Evolutionary conservation across 1,140 invertebrate species (phyloP).

Genomic region (Aphaenogaster ashmeadi): DNA sequence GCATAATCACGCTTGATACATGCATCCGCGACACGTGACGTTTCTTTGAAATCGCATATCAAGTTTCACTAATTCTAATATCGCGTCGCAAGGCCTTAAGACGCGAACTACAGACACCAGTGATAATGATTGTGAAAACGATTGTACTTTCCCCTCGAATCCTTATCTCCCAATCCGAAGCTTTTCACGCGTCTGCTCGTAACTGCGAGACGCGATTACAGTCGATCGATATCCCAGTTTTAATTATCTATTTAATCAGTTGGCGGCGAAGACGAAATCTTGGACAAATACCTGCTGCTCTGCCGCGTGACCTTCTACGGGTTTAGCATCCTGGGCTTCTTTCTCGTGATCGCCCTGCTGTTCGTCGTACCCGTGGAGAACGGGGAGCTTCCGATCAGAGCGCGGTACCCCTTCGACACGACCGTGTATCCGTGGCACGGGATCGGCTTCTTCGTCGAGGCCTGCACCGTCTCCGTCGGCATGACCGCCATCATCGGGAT

Average conservation of each 20-base stretch:
- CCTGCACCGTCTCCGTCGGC: slow-evolving; percentile 54
- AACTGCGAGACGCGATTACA: not conserved
- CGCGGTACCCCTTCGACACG: slow-evolving; percentile 76
- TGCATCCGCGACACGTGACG: slow-evolving; percentile 31
- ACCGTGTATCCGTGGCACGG: slow-evolving; percentile 60
- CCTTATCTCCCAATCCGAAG: not conserved
- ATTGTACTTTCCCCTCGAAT: slow-evolving; percentile 26
- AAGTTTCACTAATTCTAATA: slow-evolving; percentile 58
- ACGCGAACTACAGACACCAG: not conserved
- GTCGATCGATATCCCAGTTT: not conserved
- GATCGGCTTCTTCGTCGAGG: slow-evolving; percentile 70
- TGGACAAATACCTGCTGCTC: slow-evolving; percentile 53
- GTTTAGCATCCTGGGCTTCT: slow-evolving; percentile 57
- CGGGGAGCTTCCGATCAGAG: slow-evolving; percentile 73
- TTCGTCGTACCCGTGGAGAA: slow-evolving; percentile 69
- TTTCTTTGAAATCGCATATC: slow-evolving; percentile 48
- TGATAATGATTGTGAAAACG: slow-evolving; percentile 19
- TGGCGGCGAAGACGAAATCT: slow-evolving; percentile 4
- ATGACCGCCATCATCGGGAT: slow-evolving; percentile 72
- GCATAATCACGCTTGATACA: slow-evolving; percentile 39
- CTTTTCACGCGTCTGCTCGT: not conserved
- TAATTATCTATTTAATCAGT: slow-evolving; percentile 23
- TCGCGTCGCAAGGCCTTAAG: slow-evolving; percentile 13
- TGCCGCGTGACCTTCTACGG: slow-evolving; percentile 64
- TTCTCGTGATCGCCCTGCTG: slow-evolving; percentile 70